A percentile compares a stretch with the other conserved stretches of the same genome.
Evolutionary conservation across 2,113 vertebrate species (phyloP).

Genomic region (Thamnophis sirtalis): DNA sequence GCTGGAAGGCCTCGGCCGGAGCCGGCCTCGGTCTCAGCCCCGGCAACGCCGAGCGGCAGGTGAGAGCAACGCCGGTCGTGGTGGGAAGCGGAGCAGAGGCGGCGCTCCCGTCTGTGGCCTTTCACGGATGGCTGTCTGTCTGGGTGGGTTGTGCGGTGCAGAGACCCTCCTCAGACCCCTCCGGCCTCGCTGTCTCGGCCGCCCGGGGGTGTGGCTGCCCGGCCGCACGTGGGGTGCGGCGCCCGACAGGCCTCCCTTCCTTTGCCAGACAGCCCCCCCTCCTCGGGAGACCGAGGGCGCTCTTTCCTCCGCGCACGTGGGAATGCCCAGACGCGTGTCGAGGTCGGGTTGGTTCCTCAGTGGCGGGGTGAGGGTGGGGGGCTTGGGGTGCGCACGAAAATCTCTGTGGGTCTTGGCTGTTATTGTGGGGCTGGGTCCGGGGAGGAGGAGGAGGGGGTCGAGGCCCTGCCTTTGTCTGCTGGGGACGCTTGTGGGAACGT

Average conservation of each 20-base stretch:
- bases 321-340: not conserved
- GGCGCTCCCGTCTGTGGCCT: too few species aligned
- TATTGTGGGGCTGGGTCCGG: not conserved
- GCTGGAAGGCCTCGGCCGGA: not conserved
- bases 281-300: not conserved
- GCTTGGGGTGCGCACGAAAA: not conserved
- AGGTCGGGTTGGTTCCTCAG: not conserved
- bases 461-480: not conserved
- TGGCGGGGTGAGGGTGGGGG: not conserved
- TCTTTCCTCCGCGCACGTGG: not conserved
- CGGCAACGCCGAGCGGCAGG: not conserved
- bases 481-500: not conserved
- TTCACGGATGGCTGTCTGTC: too few species aligned
- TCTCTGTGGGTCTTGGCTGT: not conserved
- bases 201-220: too few species aligned
- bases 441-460: accelerated
- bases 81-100: too few species aligned
- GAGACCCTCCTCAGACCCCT: not conserved
- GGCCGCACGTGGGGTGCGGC: not conserved
- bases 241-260: not conserved
- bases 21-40: not conserved
- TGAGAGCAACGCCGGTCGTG: not conserved
- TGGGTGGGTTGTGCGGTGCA: not conserved
- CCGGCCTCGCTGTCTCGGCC: not conserved
- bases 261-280: not conserved